Conservation (phyloP, 2,888 invertebrate genomes). For the Beris morrisii region DNA sequence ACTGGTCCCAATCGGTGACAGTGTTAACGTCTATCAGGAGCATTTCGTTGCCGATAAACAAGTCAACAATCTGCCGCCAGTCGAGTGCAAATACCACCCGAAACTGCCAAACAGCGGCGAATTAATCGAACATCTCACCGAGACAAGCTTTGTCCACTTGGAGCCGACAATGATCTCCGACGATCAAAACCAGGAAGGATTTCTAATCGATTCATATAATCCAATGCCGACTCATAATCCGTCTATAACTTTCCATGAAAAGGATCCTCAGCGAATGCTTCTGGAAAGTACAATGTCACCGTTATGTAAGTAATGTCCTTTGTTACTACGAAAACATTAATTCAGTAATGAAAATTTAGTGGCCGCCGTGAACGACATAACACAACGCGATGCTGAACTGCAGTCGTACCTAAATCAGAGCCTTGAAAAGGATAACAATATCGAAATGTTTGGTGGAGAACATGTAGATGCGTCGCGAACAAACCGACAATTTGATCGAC, state of each 20-base stretch:
- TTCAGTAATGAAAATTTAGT: slow-evolving; percentile 36
- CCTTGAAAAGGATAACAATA: slow-evolving; percentile 30
- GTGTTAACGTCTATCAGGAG: slow-evolving; percentile 35
- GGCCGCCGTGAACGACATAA: slow-evolving; percentile 45
- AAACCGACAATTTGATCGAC: neutral
- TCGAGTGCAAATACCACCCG: slow-evolving; percentile 25
- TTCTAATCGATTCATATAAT: slow-evolving; percentile 17
- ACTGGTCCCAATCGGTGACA: slow-evolving; percentile 34
- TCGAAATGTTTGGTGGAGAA: neutral
- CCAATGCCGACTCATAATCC: slow-evolving; percentile 2
- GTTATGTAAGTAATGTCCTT: slow-evolving; percentile 40
- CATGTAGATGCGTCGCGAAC: neutral
- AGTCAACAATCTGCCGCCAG: slow-evolving; percentile 33
- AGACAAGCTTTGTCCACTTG: slow-evolving; percentile 31
- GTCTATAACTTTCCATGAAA: slow-evolving; percentile 19
- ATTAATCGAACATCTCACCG: slow-evolving; percentile 29
- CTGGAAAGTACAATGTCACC: slow-evolving; percentile 45
- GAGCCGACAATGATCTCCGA: slow-evolving; percentile 28
- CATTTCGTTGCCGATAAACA: neutral
- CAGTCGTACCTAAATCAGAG: slow-evolving; percentile 42
- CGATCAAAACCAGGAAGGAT: slow-evolving; percentile 20
- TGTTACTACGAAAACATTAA: neutral
- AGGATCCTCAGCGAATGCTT: slow-evolving; percentile 42
- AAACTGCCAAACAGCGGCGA: slow-evolving; percentile 28
- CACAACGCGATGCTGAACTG: slow-evolving; percentile 43